These are phyloP conservation scores for Manis javanica DNA, from an alignment of 2,797 vertebrate genomes.

Conservation along the genomic window DNA sequence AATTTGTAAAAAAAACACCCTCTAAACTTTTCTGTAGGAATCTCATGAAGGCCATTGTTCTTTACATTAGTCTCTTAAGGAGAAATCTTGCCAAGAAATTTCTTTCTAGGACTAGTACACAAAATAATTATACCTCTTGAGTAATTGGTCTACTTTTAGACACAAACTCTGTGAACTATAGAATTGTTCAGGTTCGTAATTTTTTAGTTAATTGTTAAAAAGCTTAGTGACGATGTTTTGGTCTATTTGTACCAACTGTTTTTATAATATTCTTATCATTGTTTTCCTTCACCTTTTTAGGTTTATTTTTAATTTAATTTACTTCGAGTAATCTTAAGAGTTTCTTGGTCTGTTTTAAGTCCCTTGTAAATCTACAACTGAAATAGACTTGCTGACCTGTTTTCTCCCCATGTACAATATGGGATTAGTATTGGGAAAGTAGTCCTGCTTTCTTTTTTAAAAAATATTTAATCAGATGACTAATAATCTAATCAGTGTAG, in stretches of 20 bases:
- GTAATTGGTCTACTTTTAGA: not conserved
- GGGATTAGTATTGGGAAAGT: not conserved
- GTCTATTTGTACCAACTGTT: not conserved
- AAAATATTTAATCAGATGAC: not conserved
- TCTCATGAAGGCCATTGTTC: not conserved
- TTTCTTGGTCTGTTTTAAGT: not conserved
- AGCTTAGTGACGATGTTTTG: not conserved
- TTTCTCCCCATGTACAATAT: not conserved
- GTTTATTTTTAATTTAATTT: constrained; percentile 12
- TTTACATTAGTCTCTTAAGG: not conserved
- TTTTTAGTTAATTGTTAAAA: constrained; percentile 4
- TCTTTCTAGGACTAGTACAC: not conserved
- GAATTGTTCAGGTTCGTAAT: not conserved
- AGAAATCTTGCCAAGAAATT: not conserved
- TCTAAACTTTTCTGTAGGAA: not conserved
- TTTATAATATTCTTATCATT: not conserved
- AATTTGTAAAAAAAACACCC: not conserved
- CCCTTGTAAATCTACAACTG: not conserved
- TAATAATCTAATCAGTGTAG: not conserved
- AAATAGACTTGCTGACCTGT: not conserved
- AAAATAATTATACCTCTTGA: constrained; percentile 4
- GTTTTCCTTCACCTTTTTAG: not conserved
- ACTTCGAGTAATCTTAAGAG: not conserved
- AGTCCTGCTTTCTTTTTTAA: not conserved
- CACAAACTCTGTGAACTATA: not conserved